Base-by-base conservation (phyloP, 2,888 invertebrate genomes). In the Archips crataeganus region DNA sequence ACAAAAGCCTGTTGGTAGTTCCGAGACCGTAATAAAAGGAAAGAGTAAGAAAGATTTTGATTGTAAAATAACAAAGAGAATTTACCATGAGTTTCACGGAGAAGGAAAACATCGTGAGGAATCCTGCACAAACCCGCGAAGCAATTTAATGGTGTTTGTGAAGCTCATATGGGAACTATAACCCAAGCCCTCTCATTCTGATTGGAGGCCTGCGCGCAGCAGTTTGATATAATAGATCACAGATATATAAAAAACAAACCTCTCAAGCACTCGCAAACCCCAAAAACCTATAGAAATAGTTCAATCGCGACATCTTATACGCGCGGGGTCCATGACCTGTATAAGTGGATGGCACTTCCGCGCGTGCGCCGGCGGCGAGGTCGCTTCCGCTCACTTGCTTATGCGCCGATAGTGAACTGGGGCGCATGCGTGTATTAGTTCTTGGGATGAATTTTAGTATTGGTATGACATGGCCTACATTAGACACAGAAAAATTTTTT, bases 251-350 rank as follows among this genome's bases (percentile, higher is more conserved):
- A 47, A 51, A 51, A 15, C 1, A 51, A 51, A 51, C 10, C 51
- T 47, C 47, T 47, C 3, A 13, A 47, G 3, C n/a, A 51, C 5
- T n/a, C 5, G n/a, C 54, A 15, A 23, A 15, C 49, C n/a, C 49
- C 2, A 45, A n/a, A 61, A 42, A 4, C 61, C 51, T 49, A 54
- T 32, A 65, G 51, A 47, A 62, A 39, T 34, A 36, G 34, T 36
- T 8, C 3, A 49, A 13, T 47, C 32, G 36, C 47, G 63, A 63
- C 63, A 63, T 63, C 63, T 73, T 62, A 51, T 61, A 51, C 57
- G 64, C 65, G 83, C 75, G 86, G 85, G 91, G 90, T 91, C 88
- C 86, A 85, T 89, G 93, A 92, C 74, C 91, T 82, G 84, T 78
- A 77, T 78, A 81, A 79, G 84, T 71, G 59, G 69, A 75, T 75